Percentiles rank a stretch among this genome's conserved stretches.
phyloP scores from a whole-genome alignment of 2,888 invertebrate species.

The Platycnemis pennipes region DNA sequence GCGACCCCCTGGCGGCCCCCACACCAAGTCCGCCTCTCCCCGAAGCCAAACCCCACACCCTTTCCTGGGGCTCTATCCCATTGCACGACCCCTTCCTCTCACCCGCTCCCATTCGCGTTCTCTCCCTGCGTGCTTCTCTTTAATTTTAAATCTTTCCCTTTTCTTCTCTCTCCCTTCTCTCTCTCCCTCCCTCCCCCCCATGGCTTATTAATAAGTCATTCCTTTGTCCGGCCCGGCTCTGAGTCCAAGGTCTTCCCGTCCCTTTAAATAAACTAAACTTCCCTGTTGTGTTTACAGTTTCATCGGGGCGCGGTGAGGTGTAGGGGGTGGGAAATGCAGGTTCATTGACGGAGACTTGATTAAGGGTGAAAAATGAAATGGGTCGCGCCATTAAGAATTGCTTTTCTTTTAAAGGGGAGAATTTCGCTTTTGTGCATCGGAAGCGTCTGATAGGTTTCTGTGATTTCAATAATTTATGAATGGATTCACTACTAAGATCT shows the following conservation, averaged over 20 bases:
- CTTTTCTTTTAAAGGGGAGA: not conserved
- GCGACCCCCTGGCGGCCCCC: not conserved
- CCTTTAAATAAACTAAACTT: conserved; percentile 2
- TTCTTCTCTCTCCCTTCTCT: not conserved
- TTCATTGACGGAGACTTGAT: not conserved
- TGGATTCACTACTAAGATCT: too few relatives aligned
- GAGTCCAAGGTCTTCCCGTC: not conserved
- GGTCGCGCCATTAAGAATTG: not conserved
- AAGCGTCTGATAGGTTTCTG: not conserved
- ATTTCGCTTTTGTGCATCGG: not conserved
- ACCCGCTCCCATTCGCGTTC: not conserved
- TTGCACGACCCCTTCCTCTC: not conserved
- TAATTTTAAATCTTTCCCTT: conserved; percentile 18
- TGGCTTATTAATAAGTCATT: conserved; percentile 39
- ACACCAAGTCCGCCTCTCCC: not conserved
- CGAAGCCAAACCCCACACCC: not conserved
- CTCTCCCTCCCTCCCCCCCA: not conserved
- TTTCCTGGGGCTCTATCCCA: not conserved
- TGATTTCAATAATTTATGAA: not conserved
- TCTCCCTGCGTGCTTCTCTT: conserved; percentile 2
- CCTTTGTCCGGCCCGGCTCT: not conserved
- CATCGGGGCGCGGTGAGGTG: not conserved
- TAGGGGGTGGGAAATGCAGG: not conserved
- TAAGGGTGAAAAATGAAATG: not conserved
- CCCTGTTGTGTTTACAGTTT: conserved; percentile 29